Percentiles rank a stretch among this genome's conserved stretches.
phyloP scores from a whole-genome alignment of 2,797 vertebrate genomes.

The Pangasius djambal region DNA sequence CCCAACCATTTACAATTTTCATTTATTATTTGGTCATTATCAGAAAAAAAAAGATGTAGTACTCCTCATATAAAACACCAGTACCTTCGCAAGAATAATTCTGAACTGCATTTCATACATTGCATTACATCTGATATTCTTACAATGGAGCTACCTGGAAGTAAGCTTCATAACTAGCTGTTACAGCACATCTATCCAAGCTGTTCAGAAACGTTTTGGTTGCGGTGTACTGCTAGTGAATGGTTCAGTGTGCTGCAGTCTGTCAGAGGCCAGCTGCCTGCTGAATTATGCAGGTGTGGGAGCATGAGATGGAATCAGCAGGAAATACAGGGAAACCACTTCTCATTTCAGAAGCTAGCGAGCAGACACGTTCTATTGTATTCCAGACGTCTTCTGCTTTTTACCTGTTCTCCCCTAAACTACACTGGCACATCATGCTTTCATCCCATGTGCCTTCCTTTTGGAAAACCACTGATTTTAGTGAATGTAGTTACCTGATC shows the following conservation, averaged over 20 bases:
- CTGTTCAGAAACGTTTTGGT: neutral
- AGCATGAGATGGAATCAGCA: constrained; percentile 2
- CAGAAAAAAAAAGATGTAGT: neutral
- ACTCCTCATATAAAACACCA: neutral
- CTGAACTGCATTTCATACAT: neutral
- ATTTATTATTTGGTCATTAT: neutral
- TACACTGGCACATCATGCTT: neutral
- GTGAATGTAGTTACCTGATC: neutral
- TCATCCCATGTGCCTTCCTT: neutral
- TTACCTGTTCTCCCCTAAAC: neutral
- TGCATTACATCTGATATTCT: neutral
- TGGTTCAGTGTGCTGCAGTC: neutral
- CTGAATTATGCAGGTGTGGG: neutral
- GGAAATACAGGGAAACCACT: neutral
- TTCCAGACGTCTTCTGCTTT: neutral
- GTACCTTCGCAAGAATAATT: neutral
- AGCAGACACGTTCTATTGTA: neutral
- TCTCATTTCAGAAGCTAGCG: neutral
- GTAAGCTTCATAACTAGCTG: neutral
- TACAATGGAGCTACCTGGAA: neutral
- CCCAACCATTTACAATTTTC: neutral
- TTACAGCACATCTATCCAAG: neutral
- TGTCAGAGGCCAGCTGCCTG: neutral
- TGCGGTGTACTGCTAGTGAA: neutral
- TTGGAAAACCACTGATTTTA: neutral